Conservation (phyloP, 2,113 vertebrate species). For the Tamias sibiricus region DNA sequence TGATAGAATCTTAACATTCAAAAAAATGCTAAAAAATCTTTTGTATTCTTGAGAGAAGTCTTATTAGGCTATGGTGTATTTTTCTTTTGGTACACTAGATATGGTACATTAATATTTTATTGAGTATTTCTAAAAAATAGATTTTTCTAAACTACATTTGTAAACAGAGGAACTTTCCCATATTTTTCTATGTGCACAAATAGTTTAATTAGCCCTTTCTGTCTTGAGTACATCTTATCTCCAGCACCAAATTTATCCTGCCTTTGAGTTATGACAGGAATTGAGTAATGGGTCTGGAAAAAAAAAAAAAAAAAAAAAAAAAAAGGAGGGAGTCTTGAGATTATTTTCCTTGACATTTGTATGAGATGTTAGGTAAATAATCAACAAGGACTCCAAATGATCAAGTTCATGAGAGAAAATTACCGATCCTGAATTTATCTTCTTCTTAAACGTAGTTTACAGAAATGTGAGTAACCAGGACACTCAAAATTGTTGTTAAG, state of each 20-base stretch:
- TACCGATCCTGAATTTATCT: not conserved
- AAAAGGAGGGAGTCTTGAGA: not conserved
- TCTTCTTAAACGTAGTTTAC: not conserved
- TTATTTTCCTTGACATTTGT: not conserved
- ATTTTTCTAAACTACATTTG: not conserved
- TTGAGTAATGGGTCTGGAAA: not conserved
- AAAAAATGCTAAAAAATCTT: not conserved
- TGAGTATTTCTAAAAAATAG: not conserved
- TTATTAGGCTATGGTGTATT: not conserved
- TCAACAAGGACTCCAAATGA: not conserved
- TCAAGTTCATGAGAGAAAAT: not conserved
- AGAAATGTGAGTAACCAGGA: not conserved
- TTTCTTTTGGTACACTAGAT: not conserved
- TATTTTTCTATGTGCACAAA: not conserved
- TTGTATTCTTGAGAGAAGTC: not conserved
- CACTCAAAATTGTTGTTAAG: not conserved
- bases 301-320: not conserved
- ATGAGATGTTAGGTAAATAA: not conserved
- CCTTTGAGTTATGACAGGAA: no score
- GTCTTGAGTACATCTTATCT: not conserved
- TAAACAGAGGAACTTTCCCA: not conserved
- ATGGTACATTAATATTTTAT: conserved; percentile 31
- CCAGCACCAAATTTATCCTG: not conserved
- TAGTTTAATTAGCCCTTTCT: not conserved
- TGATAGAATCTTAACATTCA: conserved; percentile 6